These are phyloP conservation scores for Micronycteris hirsuta DNA, from an alignment of 2,113 vertebrate species.

Conservation along the genomic window DNA sequence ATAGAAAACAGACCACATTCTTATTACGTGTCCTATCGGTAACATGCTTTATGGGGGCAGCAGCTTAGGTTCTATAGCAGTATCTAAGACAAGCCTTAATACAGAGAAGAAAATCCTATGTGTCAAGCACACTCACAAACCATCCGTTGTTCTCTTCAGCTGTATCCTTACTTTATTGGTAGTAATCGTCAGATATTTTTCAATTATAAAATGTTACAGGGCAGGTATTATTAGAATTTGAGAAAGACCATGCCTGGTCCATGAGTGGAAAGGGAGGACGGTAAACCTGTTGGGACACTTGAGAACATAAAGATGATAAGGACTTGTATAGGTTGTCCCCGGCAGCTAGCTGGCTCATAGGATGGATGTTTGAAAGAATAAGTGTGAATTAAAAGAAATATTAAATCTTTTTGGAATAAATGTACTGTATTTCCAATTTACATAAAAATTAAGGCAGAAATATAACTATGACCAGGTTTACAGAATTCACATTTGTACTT, in stretches of 20 bases:
- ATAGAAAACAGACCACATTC: not conserved
- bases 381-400: not conserved
- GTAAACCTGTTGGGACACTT: not conserved
- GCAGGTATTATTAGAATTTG: not conserved
- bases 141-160: not conserved
- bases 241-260: not conserved
- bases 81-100: not conserved
- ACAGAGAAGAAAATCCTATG: not conserved
- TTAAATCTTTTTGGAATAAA: not conserved
- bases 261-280: not conserved
- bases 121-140: not conserved
- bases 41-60: not conserved
- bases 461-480: not conserved
- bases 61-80: not conserved
- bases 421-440: constrained; percentile 52
- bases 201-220: not conserved
- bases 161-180: not conserved
- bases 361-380: not conserved
- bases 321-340: not conserved
- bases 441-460: constrained; percentile 30
- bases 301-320: not conserved
- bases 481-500: not conserved
- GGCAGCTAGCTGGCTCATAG: not conserved
- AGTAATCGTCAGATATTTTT: not conserved
- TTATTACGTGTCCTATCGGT: not conserved